Evolutionary conservation across 2,888 invertebrate genomes (phyloP), one percentile per base, ranked within the genome.

Genomic region (Netelia melanura): DNA sequence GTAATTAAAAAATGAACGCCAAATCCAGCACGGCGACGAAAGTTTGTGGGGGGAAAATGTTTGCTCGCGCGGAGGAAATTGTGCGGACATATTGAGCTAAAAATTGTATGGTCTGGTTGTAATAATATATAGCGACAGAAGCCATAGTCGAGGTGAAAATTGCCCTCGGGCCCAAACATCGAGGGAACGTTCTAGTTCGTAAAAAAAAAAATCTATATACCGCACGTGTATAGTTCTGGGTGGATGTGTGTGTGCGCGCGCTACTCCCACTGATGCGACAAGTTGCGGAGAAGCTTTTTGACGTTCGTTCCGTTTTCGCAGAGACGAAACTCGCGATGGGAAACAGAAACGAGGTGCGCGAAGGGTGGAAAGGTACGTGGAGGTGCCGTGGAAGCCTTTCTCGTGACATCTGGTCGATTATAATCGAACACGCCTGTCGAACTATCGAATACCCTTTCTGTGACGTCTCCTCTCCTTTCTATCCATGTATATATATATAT

Each of bases 381-480:
- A 68, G 75, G 23, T 64, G 25, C 38, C 68, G 54, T 8, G 54
- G 14, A 64, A 44, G 75, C 30, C 44, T 74, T 72, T 65, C 56
- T 21, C 62, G 71, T 67, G 81, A 84, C 84, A 77, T 84, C 65
- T 81, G 80, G 65, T 72, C 80, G 76, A 84, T 84, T 76, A 80
- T 80, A 76, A 77, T 84, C 81, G 61, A 71, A 75, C 81, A 71
- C 71, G 56, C 56, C 82, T 82, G 82, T 77, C 82, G 71, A 77
- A 82, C 56, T 64, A 77, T 64, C 75, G 62, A 62, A 81, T 62
- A 56, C 71, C 23, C 64, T 71, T 77, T 58, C 79, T 56, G 43
- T 62, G 38, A 52, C 68, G 61, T 70, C 43, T 76, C 21, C 61
- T 21, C 11, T 21, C 11, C 30, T 9, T 61, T 58, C 14, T 21